phyloP scores from a whole-genome alignment of 2,113 vertebrate species.

The Nothobranchius kuhntae region DNA sequence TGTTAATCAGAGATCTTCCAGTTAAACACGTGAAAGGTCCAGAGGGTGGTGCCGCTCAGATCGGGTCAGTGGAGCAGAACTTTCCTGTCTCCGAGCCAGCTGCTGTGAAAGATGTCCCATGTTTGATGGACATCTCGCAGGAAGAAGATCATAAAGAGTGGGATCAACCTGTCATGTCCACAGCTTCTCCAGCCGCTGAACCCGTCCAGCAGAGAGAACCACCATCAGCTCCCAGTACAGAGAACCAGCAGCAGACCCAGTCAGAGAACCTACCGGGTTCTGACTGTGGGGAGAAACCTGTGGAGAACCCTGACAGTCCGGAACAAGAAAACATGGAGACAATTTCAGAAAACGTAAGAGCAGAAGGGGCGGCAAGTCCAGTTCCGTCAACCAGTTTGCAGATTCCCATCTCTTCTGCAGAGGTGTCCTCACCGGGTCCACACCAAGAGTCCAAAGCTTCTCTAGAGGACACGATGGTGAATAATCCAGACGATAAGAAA shows the following conservation, averaged over 20 bases:
- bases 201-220: constrained; percentile 47
- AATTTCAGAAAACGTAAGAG: constrained; percentile 13
- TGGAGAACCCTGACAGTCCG: constrained; percentile 25
- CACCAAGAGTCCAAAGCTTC: constrained; percentile 31
- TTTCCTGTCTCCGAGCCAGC: constrained; percentile 38
- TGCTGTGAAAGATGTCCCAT: constrained; percentile 34
- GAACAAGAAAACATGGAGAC: constrained; percentile 48
- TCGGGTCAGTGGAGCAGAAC: constrained; percentile 47
- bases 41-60: constrained; percentile 39
- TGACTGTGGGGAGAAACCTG: constrained; percentile 47
- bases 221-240: background rate
- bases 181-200: constrained; percentile 39
- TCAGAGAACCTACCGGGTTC: background rate
- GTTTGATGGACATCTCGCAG: constrained; percentile 42
- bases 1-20: constrained; percentile 66
- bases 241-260: constrained; percentile 46
- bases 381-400: constrained; percentile 48
- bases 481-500: constrained; percentile 64
- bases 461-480: constrained; percentile 56
- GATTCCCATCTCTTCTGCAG: constrained; percentile 40
- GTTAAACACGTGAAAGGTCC: constrained; percentile 51
- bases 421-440: constrained; percentile 37
- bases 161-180: constrained; percentile 25
- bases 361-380: constrained; percentile 52
- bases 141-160: constrained; percentile 58